Percentiles rank a stretch among this genome's conserved stretches.
phyloP scores from a whole-genome alignment of 2,888 invertebrate genomes.

The Xestia c-nigrum region DNA sequence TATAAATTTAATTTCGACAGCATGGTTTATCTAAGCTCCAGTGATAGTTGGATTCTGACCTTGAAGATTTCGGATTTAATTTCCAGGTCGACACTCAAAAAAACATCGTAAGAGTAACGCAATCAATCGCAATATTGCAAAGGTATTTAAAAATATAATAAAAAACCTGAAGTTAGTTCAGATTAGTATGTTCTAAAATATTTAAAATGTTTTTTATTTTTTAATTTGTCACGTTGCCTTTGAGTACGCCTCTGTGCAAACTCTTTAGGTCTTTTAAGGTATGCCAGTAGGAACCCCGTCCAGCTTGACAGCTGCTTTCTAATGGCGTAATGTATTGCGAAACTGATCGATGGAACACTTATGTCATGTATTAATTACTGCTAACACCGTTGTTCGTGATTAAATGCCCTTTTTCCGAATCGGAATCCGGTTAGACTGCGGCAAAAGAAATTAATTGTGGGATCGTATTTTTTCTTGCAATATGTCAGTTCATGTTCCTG shows the following conservation, averaged over 20 bases:
- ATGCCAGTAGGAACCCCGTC: constrained; percentile 85
- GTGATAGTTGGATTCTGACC: constrained; percentile 12
- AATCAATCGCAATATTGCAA: constrained; percentile 1
- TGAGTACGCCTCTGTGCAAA: constrained; percentile 69
- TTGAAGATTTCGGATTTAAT: constrained; percentile 23
- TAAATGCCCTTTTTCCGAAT: constrained; percentile 58
- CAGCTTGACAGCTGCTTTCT: constrained; percentile 83
- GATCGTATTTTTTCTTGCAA: constrained; percentile 24
- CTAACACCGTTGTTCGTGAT: constrained; percentile 71
- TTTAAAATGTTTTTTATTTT: not conserved
- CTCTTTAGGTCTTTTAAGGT: constrained; percentile 80
- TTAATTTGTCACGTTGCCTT: not conserved
- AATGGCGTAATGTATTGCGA: constrained; percentile 87
- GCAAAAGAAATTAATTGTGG: constrained; percentile 26
- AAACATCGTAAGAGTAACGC: not conserved
- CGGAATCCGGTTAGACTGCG: constrained; percentile 29
- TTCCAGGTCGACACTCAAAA: constrained; percentile 21
- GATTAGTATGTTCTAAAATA: not conserved
- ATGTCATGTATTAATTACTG: constrained; percentile 88
- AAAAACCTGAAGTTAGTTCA: not conserved
- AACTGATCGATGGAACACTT: constrained; percentile 83
- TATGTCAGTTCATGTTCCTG: constrained; percentile 11
- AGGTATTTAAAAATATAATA: not conserved
- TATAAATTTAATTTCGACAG: constrained; percentile 33
- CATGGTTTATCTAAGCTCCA: not conserved